Percentiles rank a stretch among this genome's conserved stretches.
These are phyloP conservation scores for Heliconius cydno DNA, from an alignment of 2,888 invertebrate species.

Conservation along the genomic window DNA sequence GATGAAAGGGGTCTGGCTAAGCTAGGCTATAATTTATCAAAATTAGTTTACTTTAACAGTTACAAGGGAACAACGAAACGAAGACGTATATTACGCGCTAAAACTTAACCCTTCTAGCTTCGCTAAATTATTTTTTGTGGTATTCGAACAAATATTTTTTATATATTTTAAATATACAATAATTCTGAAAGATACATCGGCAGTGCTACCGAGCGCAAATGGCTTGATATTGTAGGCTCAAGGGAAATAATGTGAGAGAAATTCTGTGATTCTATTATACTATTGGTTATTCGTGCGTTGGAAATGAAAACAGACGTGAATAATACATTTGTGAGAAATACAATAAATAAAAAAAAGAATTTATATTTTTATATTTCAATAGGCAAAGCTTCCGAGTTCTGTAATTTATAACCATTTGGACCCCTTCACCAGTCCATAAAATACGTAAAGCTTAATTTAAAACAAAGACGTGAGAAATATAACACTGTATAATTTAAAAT, in stretches of 20 bases:
- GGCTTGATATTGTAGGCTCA: conserved; percentile 37
- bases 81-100: too few species aligned
- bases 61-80: too few species aligned
- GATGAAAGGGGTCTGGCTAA: too few species aligned
- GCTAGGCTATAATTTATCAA: too few species aligned
- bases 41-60: too few species aligned
- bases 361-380: not conserved
- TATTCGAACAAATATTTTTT: too few species aligned
- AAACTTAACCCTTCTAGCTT: too few species aligned
- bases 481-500: conserved; percentile 21
- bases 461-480: conserved; percentile 24
- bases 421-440: not conserved
- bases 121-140: too few species aligned
- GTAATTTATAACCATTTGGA: not conserved
- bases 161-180: conserved; percentile 12
- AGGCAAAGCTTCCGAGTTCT: not conserved
- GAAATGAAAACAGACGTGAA: conserved; percentile 16
- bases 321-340: not conserved
- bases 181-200: not conserved
- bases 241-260: conserved; percentile 44
- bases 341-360: not conserved
- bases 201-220: conserved; percentile 25
- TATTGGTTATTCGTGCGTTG: conserved; percentile 29
- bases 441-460: conserved; percentile 7
- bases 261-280: conserved; percentile 34